A percentile compares a stretch with the other conserved stretches of the same genome.
Conservation (phyloP, 2,888 invertebrate species). For the Pterostichus madidus region DNA sequence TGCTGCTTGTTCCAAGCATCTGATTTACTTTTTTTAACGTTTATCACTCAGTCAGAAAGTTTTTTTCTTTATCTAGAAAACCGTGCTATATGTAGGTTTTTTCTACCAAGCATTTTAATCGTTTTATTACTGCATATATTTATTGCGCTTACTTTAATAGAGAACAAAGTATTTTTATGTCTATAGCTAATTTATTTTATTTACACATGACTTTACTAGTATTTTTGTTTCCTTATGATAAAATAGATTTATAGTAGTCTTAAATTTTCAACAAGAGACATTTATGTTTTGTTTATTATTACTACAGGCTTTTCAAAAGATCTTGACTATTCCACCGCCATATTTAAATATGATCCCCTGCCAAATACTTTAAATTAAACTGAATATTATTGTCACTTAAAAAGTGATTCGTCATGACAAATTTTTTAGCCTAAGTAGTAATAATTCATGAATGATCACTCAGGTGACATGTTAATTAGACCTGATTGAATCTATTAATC, state of each 20-base stretch:
- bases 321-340: too few relatives aligned
- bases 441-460: neutral
- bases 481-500: constrained; percentile 37
- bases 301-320: too few relatives aligned
- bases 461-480: constrained; percentile 23
- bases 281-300: too few relatives aligned
- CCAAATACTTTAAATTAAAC: too few relatives aligned
- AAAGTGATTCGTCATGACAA: neutral
- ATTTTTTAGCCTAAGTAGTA: neutral
- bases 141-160: neutral
- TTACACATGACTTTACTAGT: neutral
- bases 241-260: too few relatives aligned
- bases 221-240: too few relatives aligned
- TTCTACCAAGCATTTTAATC: neutral
- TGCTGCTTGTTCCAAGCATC: neutral
- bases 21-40: constrained; percentile 30
- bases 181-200: too few relatives aligned
- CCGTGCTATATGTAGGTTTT: neutral
- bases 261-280: too few relatives aligned
- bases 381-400: neutral
- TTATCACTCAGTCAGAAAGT: neutral
- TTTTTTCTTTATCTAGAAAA: neutral
- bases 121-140: neutral
- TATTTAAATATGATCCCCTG: too few relatives aligned
- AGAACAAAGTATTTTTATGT: neutral